A percentile compares a stretch with the other conserved stretches of the same genome.
These are phyloP conservation scores for Diabrotica undecimpunctata DNA, from an alignment of 1,140 invertebrate species.

Conservation along the genomic window DNA sequence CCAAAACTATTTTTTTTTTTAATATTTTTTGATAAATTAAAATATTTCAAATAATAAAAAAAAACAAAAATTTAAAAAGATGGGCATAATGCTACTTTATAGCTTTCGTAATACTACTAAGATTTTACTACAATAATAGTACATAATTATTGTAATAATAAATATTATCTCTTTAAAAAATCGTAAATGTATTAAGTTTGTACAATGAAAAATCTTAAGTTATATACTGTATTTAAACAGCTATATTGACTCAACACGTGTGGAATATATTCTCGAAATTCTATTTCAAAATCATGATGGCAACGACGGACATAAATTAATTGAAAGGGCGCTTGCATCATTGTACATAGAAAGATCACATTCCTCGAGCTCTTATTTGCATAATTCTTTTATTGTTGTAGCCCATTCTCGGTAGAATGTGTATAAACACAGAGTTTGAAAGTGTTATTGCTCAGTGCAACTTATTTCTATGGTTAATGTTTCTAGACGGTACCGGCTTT, in stretches of 20 bases:
- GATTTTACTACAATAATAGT: no score
- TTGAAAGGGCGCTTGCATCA: slow-evolving; percentile 13
- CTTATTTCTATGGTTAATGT: neutral
- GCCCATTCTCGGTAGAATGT: slow-evolving; percentile 5
- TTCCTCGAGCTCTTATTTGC: slow-evolving; percentile 12
- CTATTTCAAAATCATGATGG: slow-evolving; percentile 3
- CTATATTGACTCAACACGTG: neutral
- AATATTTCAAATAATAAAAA: no score
- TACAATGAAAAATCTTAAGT: no score
- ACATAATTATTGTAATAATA: no score
- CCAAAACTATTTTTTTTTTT: no score
- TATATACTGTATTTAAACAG: no score
- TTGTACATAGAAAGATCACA: slow-evolving; percentile 14
- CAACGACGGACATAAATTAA: slow-evolving; percentile 8
- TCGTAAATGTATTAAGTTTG: no score
- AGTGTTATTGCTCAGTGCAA: slow-evolving; percentile 17
- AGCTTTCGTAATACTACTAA: no score
- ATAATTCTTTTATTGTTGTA: slow-evolving; percentile 18
- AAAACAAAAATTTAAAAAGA: no score
- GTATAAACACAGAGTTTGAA: slow-evolving; percentile 12
- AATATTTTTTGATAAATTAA: no score
- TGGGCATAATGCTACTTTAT: no score
- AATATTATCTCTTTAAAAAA: no score
- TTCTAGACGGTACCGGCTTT: neutral
- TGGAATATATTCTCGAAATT: slow-evolving; percentile 6